Conservation (phyloP, 2,113 vertebrate species). For the Australoheros scitulus region DNA sequence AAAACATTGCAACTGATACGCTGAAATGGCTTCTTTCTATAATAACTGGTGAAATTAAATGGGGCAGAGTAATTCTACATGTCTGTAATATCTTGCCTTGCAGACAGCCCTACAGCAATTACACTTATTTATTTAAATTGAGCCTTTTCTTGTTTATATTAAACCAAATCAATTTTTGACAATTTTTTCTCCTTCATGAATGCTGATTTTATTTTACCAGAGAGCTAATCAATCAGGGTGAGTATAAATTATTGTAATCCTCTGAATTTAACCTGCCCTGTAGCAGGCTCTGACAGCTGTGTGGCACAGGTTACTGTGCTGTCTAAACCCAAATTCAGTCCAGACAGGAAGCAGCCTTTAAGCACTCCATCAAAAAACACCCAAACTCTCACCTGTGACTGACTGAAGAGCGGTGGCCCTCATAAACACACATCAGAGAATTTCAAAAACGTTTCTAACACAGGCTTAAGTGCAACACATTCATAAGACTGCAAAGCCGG, state of each 20-base stretch:
- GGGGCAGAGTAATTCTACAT: background rate
- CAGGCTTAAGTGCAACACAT: background rate
- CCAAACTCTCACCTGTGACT: background rate
- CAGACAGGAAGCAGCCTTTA: background rate
- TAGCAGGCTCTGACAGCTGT: background rate
- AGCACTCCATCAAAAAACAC: background rate
- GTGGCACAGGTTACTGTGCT: background rate
- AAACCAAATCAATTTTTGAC: background rate
- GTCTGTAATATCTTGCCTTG: background rate
- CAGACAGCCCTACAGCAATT: background rate
- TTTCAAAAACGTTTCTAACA: background rate
- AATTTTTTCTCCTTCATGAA: background rate
- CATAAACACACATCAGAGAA: background rate
- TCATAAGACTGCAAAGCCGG: background rate
- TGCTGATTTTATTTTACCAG: background rate
- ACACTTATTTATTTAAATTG: too few relatives aligned
- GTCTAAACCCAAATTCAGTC: slow-evolving; percentile 22
- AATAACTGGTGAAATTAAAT: background rate
- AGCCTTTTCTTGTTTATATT: background rate
- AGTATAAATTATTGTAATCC: background rate
- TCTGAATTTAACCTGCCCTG: background rate
- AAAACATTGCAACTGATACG: background rate
- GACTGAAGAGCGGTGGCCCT: background rate
- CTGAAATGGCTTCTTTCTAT: background rate
- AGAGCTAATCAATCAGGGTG: background rate